phyloP scores from a whole-genome alignment of 2,888 invertebrate species.

The Sclerodermus sp. region DNA sequence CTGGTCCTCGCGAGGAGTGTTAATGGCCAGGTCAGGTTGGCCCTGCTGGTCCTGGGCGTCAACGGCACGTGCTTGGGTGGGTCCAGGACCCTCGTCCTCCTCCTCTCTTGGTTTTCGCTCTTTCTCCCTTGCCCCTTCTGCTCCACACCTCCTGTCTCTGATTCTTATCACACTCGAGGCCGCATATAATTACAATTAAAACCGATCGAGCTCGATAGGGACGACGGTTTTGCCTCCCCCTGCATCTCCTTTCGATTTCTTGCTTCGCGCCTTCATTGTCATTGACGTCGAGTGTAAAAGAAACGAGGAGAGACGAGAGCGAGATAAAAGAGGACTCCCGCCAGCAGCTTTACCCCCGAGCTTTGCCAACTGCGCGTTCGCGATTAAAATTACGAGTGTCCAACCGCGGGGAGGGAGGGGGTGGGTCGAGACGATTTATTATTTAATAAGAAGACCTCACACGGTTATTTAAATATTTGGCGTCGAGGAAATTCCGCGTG shows the following conservation, averaged over 20 bases:
- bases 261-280: constrained; percentile 12
- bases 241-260: constrained; percentile 8
- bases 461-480: too few species aligned
- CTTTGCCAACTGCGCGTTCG: too few species aligned
- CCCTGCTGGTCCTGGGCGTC: constrained; percentile 45
- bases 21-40: constrained; percentile 29
- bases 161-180: constrained; percentile 30
- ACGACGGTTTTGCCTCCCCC: constrained; percentile 19
- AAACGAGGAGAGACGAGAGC: too few species aligned
- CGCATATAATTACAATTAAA: constrained; percentile 57
- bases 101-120: constrained; percentile 18
- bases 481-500: too few species aligned
- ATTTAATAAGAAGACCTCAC: too few species aligned
- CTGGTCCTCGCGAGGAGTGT: constrained; percentile 17
- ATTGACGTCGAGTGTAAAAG: too few species aligned
- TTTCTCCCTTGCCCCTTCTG: constrained; percentile 29
- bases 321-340: too few species aligned
- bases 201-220: constrained; percentile 51
- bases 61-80: constrained; percentile 56
- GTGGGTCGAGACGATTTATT: too few species aligned
- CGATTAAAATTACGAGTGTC: too few species aligned
- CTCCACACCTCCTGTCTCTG: too few species aligned
- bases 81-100: constrained; percentile 20
- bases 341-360: too few species aligned
- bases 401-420: too few species aligned